Conservation (phyloP, 2,888 invertebrate species). For the Mylabris sibirica region DNA sequence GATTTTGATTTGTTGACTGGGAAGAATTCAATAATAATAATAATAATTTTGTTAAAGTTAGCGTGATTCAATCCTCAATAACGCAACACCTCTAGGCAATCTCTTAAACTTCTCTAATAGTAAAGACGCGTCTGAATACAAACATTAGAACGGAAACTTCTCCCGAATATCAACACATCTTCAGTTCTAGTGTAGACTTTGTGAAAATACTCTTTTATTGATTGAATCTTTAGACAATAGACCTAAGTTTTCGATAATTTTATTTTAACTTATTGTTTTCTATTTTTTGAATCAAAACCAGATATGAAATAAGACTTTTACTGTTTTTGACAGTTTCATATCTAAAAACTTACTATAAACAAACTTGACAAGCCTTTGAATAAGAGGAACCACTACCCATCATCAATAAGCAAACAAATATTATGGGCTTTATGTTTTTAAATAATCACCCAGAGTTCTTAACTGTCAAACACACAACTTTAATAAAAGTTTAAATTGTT, state of each 20-base stretch:
- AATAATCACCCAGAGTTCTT: neutral
- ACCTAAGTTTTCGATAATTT: neutral
- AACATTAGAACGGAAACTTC: neutral
- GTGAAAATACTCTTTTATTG: neutral
- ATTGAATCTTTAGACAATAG: neutral
- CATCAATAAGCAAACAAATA: neutral
- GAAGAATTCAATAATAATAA: too few relatives aligned
- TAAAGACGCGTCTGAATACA: neutral
- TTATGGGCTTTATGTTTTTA: neutral
- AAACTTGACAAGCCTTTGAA: neutral
- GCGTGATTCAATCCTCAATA: too few relatives aligned
- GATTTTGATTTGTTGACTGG: too few relatives aligned
- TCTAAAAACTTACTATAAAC: neutral
- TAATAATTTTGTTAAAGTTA: too few relatives aligned
- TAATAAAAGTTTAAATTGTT: neutral
- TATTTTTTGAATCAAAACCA: neutral
- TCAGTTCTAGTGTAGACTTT: neutral
- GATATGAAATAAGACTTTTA: neutral
- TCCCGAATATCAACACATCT: neutral
- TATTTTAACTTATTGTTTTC: neutral
- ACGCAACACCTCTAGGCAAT: neutral
- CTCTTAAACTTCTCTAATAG: neutral
- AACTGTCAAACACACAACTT: conserved; percentile 1
- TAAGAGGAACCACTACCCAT: neutral
- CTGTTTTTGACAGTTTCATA: neutral